Evolutionary conservation across 2,888 invertebrate species (phyloP).

Genomic region (Aporophyla lueneburgensis): DNA sequence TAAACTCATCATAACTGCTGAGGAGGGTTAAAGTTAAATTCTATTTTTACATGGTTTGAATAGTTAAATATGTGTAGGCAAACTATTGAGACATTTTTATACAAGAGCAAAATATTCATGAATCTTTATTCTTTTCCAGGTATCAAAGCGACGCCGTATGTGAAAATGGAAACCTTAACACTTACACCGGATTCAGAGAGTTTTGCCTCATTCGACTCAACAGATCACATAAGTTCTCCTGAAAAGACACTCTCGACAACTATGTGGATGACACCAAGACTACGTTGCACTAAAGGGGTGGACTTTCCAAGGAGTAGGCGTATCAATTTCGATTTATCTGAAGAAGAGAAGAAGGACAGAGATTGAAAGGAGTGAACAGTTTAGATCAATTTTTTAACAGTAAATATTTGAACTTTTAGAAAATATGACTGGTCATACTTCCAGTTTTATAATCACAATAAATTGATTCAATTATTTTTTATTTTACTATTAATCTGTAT

Average conservation of each 20-base stretch:
- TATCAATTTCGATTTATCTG: conserved; percentile 68
- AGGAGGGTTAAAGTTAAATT: background rate
- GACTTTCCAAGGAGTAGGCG: conserved; percentile 54
- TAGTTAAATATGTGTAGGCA: background rate
- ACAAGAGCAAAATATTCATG: background rate
- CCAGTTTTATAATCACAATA: background rate
- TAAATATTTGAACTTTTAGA: background rate
- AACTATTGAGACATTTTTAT: background rate
- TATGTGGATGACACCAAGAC: conserved; percentile 62
- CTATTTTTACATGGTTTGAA: background rate
- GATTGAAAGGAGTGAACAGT: background rate
- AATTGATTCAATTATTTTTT: too few species aligned
- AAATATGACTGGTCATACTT: background rate
- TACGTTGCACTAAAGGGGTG: conserved; percentile 52
- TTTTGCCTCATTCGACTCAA: background rate
- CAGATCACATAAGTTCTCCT: conserved; percentile 12
- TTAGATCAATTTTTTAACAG: background rate
- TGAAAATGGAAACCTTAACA: conserved; percentile 28
- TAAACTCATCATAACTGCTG: background rate
- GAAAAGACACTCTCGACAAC: conserved; percentile 8
- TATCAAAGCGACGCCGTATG: conserved; percentile 38
- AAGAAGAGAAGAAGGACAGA: conserved; percentile 48
- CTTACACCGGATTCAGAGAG: conserved; percentile 39
- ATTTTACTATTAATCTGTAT: too few species aligned
- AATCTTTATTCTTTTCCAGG: conserved; percentile 19